Percentiles rank a stretch among this genome's conserved stretches.
phyloP scores from a whole-genome alignment of 2,797 vertebrate species.

The Synaphobranchus kaupii region DNA sequence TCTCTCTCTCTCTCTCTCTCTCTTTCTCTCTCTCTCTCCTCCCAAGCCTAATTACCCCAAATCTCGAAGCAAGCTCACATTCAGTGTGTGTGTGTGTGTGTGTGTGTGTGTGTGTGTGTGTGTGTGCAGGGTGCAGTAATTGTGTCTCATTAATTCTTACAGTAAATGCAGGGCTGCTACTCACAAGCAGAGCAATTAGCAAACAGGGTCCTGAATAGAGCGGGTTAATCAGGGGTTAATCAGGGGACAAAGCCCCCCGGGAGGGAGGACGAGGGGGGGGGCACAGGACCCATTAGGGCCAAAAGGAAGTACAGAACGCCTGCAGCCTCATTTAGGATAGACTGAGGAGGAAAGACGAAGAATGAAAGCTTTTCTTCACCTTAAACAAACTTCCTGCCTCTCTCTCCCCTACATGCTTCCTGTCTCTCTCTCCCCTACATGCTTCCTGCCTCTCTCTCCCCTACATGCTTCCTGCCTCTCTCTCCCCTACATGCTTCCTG shows the following conservation, averaged over 20 bases:
- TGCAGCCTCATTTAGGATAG: slow-evolving; percentile 68
- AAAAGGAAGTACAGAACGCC: slow-evolving; percentile 82
- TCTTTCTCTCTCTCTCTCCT: no score
- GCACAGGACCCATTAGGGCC: slow-evolving; percentile 83
- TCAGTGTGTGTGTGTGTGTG: neutral
- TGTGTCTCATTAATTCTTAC: slow-evolving; percentile 96
- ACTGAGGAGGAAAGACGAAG: slow-evolving; percentile 64
- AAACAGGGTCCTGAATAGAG: slow-evolving; percentile 75
- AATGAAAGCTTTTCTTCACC: slow-evolving; percentile 75
- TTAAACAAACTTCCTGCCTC: slow-evolving; percentile 58
- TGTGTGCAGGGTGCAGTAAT: slow-evolving; percentile 80
- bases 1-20: no score
- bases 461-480: no score
- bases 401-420: no score
- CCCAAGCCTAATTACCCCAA: no score
- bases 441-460: no score
- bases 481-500: no score
- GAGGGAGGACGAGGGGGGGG: slow-evolving; percentile 52
- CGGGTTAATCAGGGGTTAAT: no score
- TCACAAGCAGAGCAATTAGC: slow-evolving; percentile 80
- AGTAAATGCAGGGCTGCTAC: slow-evolving; percentile 81
- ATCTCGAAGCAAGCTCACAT: neutral
- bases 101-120: no score
- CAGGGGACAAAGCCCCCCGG: slow-evolving; percentile 83
- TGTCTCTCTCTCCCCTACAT: no score